phyloP scores from a whole-genome alignment of 2,113 vertebrate genomes.

The Chlamydotis undulata region DNA sequence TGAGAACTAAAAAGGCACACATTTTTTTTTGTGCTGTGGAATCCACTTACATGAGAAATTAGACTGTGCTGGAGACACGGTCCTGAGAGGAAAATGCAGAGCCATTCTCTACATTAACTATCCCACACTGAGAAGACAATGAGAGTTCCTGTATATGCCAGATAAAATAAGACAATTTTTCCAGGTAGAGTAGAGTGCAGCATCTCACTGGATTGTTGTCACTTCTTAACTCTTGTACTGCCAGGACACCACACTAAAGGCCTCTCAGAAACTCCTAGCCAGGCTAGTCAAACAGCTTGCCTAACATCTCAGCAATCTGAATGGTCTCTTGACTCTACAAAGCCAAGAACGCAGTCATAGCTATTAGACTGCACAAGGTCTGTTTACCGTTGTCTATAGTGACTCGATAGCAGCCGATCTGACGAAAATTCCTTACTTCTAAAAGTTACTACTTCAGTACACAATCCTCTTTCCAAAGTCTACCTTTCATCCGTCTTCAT shows the following conservation, averaged over 20 bases:
- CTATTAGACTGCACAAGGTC: not conserved
- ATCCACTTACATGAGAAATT: not conserved
- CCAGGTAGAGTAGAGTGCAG: not conserved
- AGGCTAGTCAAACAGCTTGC: not conserved
- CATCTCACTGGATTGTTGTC: not conserved
- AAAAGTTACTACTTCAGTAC: not conserved
- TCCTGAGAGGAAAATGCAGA: not conserved
- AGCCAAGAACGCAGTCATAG: not conserved
- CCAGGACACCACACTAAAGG: not conserved
- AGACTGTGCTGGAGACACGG: not conserved
- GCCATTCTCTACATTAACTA: not conserved
- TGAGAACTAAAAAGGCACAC: fast-evolving
- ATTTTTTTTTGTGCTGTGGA: not conserved
- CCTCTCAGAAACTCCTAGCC: not conserved
- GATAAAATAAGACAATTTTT: not conserved
- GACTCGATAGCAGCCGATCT: not conserved
- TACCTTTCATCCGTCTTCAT: constrained; percentile 19
- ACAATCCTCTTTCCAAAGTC: not conserved
- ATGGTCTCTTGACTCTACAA: not conserved
- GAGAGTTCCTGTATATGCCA: not conserved
- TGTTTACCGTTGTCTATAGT: not conserved
- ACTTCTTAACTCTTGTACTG: not conserved
- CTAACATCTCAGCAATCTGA: not conserved
- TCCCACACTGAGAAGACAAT: not conserved
- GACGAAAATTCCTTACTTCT: not conserved